Evolutionary conservation across 1,140 invertebrate genomes (phyloP), one percentile per base, ranked within the genome.

Genomic region (Ruditapes philippinarum): DNA sequence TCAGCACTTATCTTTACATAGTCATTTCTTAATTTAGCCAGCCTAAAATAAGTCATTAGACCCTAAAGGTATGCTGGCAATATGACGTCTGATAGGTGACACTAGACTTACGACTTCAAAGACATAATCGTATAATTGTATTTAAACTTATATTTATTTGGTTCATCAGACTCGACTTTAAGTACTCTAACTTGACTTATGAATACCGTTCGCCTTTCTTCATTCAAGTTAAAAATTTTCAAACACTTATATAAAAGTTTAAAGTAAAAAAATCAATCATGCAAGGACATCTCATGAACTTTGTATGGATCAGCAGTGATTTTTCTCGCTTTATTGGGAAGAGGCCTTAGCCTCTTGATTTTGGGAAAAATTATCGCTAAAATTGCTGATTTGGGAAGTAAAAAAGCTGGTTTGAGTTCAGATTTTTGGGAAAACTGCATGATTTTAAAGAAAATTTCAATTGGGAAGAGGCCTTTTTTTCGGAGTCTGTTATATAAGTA

Each of bases 171-270:
- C 2, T n/a, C n/a, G n/a, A n/a, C n/a, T n/a, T 74, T 38, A 1
- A 74, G n/a, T 22, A 42, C 42, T 9, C 33, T 11, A 42, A 74
- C 28, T 25, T 74, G 36, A 40, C 70, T 42, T 19, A 40, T 40
- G 7, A 42, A 42, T 14, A 74, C 36, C 5, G 17, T 74, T 42
- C 42, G 25, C 14, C 38, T 28, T 5, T 42, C 42, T 25, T 74
- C 70, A 74, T 42, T 74, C 3, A 38, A 36, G 33, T 74, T n/a
- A 40, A 74, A 74, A n/a, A n/a, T n/a, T n/a, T n/a, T n/a, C n/a
- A n/a, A n/a, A n/a, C n/a, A n/a, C n/a, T n/a, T n/a, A n/a, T 36
- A 40, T 22, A 74, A 45, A 11, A 42, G 14, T 74, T 42, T 74
- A 25, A 42, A 38, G 11, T 42, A 2, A 38, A 40, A 40, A 74